Base-by-base conservation (phyloP, 2,888 invertebrate species). In the Melanotus villosus region DNA sequence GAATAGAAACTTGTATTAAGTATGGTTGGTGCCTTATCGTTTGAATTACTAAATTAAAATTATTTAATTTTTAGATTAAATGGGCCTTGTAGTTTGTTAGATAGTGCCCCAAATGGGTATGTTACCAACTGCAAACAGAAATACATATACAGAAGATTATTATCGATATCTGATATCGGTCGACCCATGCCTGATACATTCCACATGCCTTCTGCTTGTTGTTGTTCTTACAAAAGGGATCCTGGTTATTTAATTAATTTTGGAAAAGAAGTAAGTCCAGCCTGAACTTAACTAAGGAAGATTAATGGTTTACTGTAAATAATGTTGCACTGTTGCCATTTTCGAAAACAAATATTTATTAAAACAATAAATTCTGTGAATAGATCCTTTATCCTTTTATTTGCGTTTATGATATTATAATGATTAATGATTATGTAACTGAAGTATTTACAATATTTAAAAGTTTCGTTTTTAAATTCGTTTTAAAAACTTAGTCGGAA, bases 131-230 rank as follows among this genome's bases (percentile, higher is more conserved):
- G 90, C 78, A 86, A 87, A 66, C 90, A 90, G 77, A 90, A 89
- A 78, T 90, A 85, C 76, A 86, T 89, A 38, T 87, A 87, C 72
- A 81, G 88, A 36, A 85, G 87, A 73, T 77, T 90, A 65, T 77
- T 89, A 14, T 88, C 90, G 0, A 75, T 92, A 0, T 85, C 84
- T 47, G 79, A 83, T 0, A 80, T 82, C 6, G 87, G 87, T 0
- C 78, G 84, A 5, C 79, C 88, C 1, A 75, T 83, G 9, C 84
- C 86, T 16, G 89, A 88, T 64, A 80, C 84, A 9, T 90, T 93
- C 71, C 85, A 86, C 75, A 84, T 94, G 57, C 94, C 94, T 0
- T 91, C 92, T 19, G 93, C 93, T 76, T 94, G 94, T 80, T 90
- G 91, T 56, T 94, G 94, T 65, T 78, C 82, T 2, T 84, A 82